Conservation (phyloP, 1,140 invertebrate species). For the Drosophila ambigua region DNA sequence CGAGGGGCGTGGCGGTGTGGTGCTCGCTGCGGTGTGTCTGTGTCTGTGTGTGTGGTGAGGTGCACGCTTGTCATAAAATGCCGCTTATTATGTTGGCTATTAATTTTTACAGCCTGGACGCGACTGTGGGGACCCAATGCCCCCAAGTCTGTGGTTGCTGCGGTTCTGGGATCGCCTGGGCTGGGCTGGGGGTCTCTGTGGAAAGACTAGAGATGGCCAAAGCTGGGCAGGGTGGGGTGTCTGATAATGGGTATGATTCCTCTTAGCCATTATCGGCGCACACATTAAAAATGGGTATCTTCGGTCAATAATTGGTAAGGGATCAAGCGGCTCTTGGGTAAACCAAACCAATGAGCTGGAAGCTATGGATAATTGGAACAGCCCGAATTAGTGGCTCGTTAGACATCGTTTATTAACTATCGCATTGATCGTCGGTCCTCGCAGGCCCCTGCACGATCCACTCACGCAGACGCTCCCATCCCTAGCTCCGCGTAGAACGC, state of each 20-base stretch:
- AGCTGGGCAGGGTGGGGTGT: too few relatives aligned
- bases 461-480: conserved; percentile 21
- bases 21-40: neutral
- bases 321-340: too few relatives aligned
- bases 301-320: too few relatives aligned
- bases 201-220: conserved; percentile 20
- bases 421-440: neutral
- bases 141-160: conserved; percentile 23
- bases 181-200: conserved; percentile 24
- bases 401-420: neutral
- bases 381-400: too few relatives aligned
- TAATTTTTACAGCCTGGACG: conserved; percentile 79
- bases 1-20: conserved; percentile 49
- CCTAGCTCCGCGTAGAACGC: conserved; percentile 13
- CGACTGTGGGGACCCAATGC: conserved; percentile 48
- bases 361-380: too few relatives aligned
- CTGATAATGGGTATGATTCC: neutral
- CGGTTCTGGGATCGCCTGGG: conserved; percentile 12
- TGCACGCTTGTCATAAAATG: conserved; percentile 81
- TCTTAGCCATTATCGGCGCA: neutral
- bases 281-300: neutral
- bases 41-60: conserved; percentile 52
- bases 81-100: conserved; percentile 81
- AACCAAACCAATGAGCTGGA: too few relatives aligned
- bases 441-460: neutral